Evolutionary conservation across 2,797 vertebrate genomes (phyloP).

Genomic region (Myiothlypis chrysogaster): DNA sequence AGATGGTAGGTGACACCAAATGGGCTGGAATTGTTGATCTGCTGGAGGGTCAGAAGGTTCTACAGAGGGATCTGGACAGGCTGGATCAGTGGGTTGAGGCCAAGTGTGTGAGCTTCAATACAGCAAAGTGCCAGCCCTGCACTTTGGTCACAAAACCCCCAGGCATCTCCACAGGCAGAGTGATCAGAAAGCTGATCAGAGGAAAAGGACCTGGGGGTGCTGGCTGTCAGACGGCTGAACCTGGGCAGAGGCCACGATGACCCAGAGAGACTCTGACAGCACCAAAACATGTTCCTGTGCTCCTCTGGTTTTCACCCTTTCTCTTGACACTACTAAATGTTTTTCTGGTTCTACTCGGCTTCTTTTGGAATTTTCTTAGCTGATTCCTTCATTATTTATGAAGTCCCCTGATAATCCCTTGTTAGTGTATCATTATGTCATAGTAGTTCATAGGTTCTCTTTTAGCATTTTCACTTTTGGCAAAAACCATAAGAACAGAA

Average conservation of each 20-base stretch:
- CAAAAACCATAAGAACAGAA: not conserved
- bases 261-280: not conserved
- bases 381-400: not conserved
- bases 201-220: accelerated
- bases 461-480: not conserved
- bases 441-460: not conserved
- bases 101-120: not conserved
- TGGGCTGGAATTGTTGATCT: not conserved
- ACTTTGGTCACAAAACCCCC: not conserved
- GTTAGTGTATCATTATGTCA: not conserved
- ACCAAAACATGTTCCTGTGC: not conserved
- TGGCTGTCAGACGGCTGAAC: accelerated
- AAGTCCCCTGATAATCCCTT: not conserved
- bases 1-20: not conserved
- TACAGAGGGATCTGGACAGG: not conserved
- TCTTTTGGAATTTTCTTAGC: not conserved
- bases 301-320: not conserved
- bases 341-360: not conserved
- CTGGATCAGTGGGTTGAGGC: not conserved
- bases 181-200: accelerated
- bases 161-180: accelerated
- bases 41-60: not conserved
- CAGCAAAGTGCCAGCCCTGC: not conserved
- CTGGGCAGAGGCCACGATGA: not conserved
- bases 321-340: not conserved